Conservation (phyloP, 2,888 invertebrate species). For the Chydorus sphaericus region DNA sequence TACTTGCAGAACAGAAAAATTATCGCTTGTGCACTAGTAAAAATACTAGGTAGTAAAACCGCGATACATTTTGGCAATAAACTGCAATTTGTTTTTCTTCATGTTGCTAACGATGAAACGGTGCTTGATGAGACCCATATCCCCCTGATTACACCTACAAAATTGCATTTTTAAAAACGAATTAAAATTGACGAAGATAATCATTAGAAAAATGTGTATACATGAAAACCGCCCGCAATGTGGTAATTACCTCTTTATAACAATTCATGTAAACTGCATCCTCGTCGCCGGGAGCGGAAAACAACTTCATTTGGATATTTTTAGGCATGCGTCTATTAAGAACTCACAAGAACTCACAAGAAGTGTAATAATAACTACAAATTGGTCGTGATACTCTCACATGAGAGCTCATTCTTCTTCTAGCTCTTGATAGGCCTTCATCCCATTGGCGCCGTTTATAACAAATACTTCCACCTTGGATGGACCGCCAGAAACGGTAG, state of each 20-base stretch:
- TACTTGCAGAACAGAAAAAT: slow-evolving; percentile 81
- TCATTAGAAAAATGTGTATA: background rate
- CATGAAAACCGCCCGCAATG: slow-evolving; percentile 68
- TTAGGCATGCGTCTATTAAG: slow-evolving; percentile 41
- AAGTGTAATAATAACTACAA: background rate
- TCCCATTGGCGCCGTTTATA: slow-evolving; percentile 97
- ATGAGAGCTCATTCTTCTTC: slow-evolving; percentile 92
- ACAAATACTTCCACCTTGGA: slow-evolving; percentile 85
- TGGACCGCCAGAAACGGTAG: slow-evolving; percentile 71
- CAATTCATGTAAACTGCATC: slow-evolving; percentile 94
- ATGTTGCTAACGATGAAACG: slow-evolving; percentile 80
- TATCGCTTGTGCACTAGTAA: slow-evolving; percentile 94
- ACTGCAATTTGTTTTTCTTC: slow-evolving; percentile 77
- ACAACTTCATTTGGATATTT: slow-evolving; percentile 92
- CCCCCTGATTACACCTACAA: slow-evolving; percentile 69
- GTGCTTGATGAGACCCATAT: slow-evolving; percentile 90
- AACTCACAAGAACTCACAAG: background rate
- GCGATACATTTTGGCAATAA: slow-evolving; percentile 84
- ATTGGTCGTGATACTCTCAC: slow-evolving; percentile 52
- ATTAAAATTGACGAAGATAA: background rate
- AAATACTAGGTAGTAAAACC: slow-evolving; percentile 92
- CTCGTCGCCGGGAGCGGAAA: slow-evolving; percentile 91
- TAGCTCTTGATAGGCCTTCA: slow-evolving; percentile 97
- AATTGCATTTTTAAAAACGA: background rate
- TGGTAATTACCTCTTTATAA: slow-evolving; percentile 82